Base-by-base conservation (phyloP, 2,797 vertebrate genomes). In the Enoplosus armatus region DNA sequence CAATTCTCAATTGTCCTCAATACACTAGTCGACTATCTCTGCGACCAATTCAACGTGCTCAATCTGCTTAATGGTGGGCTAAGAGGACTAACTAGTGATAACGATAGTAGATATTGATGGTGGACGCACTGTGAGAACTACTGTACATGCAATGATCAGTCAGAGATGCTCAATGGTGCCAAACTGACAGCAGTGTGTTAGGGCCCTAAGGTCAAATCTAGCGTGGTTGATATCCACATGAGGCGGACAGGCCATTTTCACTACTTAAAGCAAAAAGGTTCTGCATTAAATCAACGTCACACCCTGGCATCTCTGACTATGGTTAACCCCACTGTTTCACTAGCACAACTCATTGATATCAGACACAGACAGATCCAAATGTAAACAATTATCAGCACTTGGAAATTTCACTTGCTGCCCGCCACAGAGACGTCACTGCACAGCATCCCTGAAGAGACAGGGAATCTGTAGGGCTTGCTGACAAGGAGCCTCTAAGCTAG, bases 1-100 rank as follows among this genome's bases (percentile, higher is more conserved):
- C n/a, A n/a, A n/a, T n/a, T n/a, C 39, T 78, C 62, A 74, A 66
- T 7, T 43, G 35, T 27, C 29, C 15, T 56, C 35, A 55, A 61
- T 15, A 47, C 8, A 41, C 5, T 20, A 51, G 8, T 15, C 8
- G 37, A 54, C 27, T 12, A 15, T 1, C 14, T 39, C 37, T 45
- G 11, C 20, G 8, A 16, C 16, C 1, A 8, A n/a, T 12, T 59
- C 18, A 43, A 37, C 7, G 8, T 14, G 7, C n/a, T 50, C 12
- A 37, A 31, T 61, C 16, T 16, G 29, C 6, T 16, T 29, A 37
- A 27, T 48, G 6, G 31, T 35, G 35, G 26, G 10, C 16, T 31
- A 37, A 20, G 22, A 33, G 10, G 10, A 8, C 20, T 4, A 11
- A n/a, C 14, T 16, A n/a, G 26, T 5, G 2, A 15, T 5, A 16